A percentile compares a stretch with the other conserved stretches of the same genome.
Evolutionary conservation across 2,113 vertebrate species (phyloP).

Genomic region (Acrocephalus arundinaceus): DNA sequence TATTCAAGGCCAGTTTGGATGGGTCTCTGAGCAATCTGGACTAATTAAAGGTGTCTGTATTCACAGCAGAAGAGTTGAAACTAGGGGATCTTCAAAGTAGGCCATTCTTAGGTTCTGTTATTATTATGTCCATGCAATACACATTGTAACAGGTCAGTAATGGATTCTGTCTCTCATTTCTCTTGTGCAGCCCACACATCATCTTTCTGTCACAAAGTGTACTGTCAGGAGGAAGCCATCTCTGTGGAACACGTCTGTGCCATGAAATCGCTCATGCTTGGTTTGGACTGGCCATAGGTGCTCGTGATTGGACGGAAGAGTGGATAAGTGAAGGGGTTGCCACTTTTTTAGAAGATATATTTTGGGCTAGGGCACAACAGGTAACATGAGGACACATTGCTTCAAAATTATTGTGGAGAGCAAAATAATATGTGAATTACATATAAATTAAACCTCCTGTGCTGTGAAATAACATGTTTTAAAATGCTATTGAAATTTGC

Average conservation of each 20-base stretch:
- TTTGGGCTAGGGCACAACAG: slow-evolving; percentile 89
- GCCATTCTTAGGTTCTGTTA: not conserved
- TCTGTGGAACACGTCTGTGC: slow-evolving; percentile 89
- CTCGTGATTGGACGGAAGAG: slow-evolving; percentile 95
- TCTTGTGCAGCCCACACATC: slow-evolving; percentile 88
- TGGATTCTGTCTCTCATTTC: slow-evolving; percentile 53
- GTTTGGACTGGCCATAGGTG: slow-evolving; percentile 95
- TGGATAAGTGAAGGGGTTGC: slow-evolving; percentile 98
- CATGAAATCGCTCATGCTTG: slow-evolving; percentile 96
- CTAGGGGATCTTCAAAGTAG: not conserved
- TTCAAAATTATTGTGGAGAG: not conserved
- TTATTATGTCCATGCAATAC: slow-evolving; percentile 34
- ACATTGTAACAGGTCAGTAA: slow-evolving; percentile 31
- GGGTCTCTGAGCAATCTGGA: not conserved
- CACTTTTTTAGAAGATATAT: slow-evolving; percentile 90
- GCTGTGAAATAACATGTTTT: not conserved
- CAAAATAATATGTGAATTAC: not conserved
- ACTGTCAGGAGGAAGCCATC: slow-evolving; percentile 72
- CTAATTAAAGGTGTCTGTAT: not conserved
- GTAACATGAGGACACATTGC: slow-evolving; percentile 49
- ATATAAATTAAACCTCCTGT: not conserved
- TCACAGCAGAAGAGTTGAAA: not conserved
- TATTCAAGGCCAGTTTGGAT: not conserved
- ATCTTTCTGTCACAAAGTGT: slow-evolving; percentile 93
- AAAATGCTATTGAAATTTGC: not conserved